These are phyloP conservation scores for Catharus fuscescens DNA, from an alignment of 2,113 vertebrate genomes.

Conservation along the genomic window DNA sequence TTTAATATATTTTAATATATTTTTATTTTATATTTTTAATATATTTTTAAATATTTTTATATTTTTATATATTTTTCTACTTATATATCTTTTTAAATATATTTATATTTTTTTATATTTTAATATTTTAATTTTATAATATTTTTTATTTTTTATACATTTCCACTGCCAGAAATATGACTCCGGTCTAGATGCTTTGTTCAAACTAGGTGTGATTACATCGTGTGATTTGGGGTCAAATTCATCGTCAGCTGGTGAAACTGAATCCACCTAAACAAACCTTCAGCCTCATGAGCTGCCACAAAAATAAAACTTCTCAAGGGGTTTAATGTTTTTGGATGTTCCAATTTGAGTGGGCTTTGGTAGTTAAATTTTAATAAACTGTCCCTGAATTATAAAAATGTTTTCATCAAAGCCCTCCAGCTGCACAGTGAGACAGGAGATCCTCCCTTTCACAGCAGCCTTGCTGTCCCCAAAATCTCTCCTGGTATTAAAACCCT, in stretches of 20 bases:
- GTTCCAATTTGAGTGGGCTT: not conserved
- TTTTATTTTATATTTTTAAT: no score
- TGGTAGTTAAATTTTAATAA: not conserved
- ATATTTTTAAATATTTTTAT: no score
- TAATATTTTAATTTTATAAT: no score
- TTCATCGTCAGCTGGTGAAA: not conserved
- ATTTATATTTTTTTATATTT: no score
- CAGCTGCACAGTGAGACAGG: not conserved
- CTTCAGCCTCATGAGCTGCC: rapidly evolving
- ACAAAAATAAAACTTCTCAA: not conserved
- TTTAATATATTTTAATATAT: no score
- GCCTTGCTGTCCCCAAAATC: not conserved
- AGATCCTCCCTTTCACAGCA: not conserved
- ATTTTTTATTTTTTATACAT: not conserved
- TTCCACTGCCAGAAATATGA: not conserved
- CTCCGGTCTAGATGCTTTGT: not conserved
- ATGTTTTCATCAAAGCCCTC: rapidly evolving
- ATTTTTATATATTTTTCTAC: no score
- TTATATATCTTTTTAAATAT: no score
- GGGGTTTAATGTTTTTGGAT: not conserved
- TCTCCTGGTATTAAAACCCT: not conserved
- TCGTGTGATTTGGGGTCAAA: not conserved
- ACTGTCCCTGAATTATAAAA: not conserved
- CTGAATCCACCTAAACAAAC: not conserved
- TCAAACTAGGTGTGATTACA: not conserved